Conservation (phyloP, 2,797 vertebrate species). For the Halcyon leucocephala region DNA sequence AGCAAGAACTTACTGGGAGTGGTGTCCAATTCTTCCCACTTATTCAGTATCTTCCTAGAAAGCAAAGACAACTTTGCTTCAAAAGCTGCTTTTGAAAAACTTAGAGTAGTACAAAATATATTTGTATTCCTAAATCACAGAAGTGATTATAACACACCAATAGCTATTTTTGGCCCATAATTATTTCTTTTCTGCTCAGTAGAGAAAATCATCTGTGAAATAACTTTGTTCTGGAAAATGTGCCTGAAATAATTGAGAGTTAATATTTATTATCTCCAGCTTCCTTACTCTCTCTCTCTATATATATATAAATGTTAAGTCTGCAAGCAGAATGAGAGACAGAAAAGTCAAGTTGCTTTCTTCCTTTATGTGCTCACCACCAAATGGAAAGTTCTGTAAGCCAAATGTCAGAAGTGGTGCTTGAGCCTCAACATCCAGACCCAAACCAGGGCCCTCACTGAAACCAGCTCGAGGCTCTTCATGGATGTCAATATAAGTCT, state of each 20-base stretch:
- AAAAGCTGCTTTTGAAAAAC: neutral
- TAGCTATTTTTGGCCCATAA: conserved; percentile 29
- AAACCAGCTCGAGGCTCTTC: neutral
- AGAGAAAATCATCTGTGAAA: neutral
- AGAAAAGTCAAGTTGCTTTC: neutral
- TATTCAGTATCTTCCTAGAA: neutral
- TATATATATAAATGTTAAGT: neutral
- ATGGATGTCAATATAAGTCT: neutral
- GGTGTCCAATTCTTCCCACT: neutral
- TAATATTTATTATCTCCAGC: conserved; percentile 9
- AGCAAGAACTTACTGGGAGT: neutral
- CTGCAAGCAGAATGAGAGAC: neutral
- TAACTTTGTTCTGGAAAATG: neutral
- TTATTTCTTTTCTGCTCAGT: conserved; percentile 33
- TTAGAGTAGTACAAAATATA: neutral
- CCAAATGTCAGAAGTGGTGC: neutral
- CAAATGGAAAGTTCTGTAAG: neutral
- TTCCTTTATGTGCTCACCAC: neutral
- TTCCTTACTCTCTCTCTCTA: neutral
- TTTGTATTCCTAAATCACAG: neutral
- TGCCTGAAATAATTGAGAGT: conserved; percentile 5
- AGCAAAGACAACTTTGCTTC: neutral
- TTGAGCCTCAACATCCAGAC: neutral
- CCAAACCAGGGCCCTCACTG: neutral
- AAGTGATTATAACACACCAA: conserved; percentile 7